A percentile compares a stretch with the other conserved stretches of the same genome.
These are phyloP conservation scores for Mylabris phalerata DNA, from an alignment of 1,140 invertebrate genomes.

Conservation along the genomic window DNA sequence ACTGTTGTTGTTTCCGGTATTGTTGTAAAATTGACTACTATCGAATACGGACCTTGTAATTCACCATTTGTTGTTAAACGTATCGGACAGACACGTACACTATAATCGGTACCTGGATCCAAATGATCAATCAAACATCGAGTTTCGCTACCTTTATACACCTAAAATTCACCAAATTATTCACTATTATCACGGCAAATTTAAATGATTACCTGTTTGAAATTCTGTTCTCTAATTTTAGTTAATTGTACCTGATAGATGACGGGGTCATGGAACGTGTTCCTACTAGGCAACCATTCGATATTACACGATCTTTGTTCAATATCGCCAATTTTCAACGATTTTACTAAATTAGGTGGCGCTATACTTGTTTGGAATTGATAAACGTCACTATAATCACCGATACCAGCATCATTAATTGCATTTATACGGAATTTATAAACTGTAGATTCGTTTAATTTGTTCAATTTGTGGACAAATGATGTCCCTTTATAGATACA, in stretches of 20 bases:
- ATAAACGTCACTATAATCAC: slow-evolving; percentile 64
- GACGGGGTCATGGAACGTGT: slow-evolving; percentile 53
- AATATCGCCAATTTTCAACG: slow-evolving; percentile 51
- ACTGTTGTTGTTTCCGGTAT: slow-evolving; percentile 35
- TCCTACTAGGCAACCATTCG: slow-evolving; percentile 49
- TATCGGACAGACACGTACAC: slow-evolving; percentile 65
- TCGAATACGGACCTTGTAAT: slow-evolving; percentile 59
- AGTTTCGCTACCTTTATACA: slow-evolving; percentile 62
- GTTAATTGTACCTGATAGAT: slow-evolving; percentile 60
- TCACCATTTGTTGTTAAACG: slow-evolving; percentile 50
- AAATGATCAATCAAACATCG: slow-evolving; percentile 59
- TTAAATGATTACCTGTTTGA: slow-evolving; percentile 46
- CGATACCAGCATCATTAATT: slow-evolving; percentile 73
- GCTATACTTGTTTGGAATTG: slow-evolving; percentile 66
- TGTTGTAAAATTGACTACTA: slow-evolving; percentile 51
- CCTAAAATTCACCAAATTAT: slow-evolving; percentile 43
- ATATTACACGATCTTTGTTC: slow-evolving; percentile 44
- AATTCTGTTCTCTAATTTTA: slow-evolving; percentile 53
- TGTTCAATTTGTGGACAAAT: slow-evolving; percentile 69
- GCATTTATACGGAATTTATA: slow-evolving; percentile 80
- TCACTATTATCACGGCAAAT: not conserved
- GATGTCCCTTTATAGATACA: slow-evolving; percentile 71
- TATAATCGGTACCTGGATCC: slow-evolving; percentile 62
- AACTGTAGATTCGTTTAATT: slow-evolving; percentile 66
- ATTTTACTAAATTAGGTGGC: slow-evolving; percentile 69